These are phyloP conservation scores for Vanessa cardui DNA, from an alignment of 2,888 invertebrate genomes.

Conservation along the genomic window DNA sequence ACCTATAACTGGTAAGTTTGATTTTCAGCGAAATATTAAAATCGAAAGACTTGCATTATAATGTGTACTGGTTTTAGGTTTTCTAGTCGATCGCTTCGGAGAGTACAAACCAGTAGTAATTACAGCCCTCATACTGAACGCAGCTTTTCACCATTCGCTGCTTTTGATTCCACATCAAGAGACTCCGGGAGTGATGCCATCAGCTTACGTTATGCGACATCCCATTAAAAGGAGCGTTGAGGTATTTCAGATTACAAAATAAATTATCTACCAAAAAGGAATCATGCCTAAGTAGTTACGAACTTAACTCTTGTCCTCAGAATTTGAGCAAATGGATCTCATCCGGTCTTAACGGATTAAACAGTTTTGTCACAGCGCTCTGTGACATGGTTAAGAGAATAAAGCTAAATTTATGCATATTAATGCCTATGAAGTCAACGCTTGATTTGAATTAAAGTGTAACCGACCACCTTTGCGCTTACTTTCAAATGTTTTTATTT, in stretches of 20 bases:
- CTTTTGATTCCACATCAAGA: constrained; percentile 91
- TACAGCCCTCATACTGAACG: constrained; percentile 89
- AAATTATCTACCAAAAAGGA: background rate
- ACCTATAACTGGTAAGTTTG: constrained; percentile 87
- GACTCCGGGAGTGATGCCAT: constrained; percentile 88
- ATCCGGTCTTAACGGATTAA: constrained; percentile 78
- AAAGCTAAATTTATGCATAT: constrained; percentile 67
- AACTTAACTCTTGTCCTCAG: constrained; percentile 64
- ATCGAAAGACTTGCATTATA: background rate
- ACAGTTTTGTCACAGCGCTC: constrained; percentile 66
- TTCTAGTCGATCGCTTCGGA: constrained; percentile 93
- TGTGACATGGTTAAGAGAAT: constrained; percentile 71
- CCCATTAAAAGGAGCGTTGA: constrained; percentile 87
- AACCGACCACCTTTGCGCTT: background rate
- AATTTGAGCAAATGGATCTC: constrained; percentile 80
- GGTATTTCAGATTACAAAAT: constrained; percentile 64
- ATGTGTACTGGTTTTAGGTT: constrained; percentile 80
- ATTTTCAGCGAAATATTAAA: background rate
- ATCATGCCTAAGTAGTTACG: constrained; percentile 54
- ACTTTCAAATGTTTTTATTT: background rate
- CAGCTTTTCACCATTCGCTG: constrained; percentile 90
- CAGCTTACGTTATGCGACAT: constrained; percentile 89
- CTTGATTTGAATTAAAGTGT: background rate
- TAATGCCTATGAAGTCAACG: constrained; percentile 17
- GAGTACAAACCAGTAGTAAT: constrained; percentile 93